Conservation (phyloP, 2,888 invertebrate species). For the Meta bourneti region DNA sequence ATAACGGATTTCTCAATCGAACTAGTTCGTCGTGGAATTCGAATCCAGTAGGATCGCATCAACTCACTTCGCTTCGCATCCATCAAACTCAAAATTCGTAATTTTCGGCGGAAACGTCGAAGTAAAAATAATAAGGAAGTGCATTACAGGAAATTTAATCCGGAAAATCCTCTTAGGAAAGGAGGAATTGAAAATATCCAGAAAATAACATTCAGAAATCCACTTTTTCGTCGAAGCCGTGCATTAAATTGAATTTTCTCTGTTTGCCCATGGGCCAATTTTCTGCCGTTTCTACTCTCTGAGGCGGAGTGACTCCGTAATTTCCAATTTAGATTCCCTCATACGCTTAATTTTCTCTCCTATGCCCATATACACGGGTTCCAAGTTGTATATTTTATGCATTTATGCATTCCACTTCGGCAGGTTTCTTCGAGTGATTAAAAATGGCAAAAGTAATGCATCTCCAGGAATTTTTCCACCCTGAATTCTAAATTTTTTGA, state of each 20-base stretch:
- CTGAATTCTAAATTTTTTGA: not conserved
- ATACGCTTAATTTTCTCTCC: not conserved
- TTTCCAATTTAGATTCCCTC: slow-evolving; percentile 17
- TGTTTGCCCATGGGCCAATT: not conserved
- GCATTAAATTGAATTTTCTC: slow-evolving; percentile 22
- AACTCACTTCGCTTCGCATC: not conserved
- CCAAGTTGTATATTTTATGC: not conserved
- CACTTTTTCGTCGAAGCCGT: not conserved
- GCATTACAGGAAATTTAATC: slow-evolving; percentile 35
- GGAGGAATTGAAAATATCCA: slow-evolving; percentile 17
- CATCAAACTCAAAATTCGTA: slow-evolving; percentile 22
- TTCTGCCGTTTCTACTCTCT: not conserved
- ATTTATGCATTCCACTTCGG: not conserved
- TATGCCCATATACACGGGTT: not conserved
- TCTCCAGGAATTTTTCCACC: not conserved
- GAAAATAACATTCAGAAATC: slow-evolving; percentile 6
- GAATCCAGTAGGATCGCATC: not conserved
- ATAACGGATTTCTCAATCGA: not conserved
- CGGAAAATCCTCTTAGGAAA: slow-evolving; percentile 13
- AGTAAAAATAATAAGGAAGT: slow-evolving; percentile 4
- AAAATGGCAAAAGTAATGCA: not conserved
- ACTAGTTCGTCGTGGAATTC: too few relatives aligned
- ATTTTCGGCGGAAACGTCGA: slow-evolving; percentile 5
- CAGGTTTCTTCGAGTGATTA: not conserved
- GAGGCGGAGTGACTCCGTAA: not conserved